Percentiles rank a stretch among this genome's conserved stretches.
phyloP scores from a whole-genome alignment of 2,888 invertebrate genomes.

The Chelonus formosanus region DNA sequence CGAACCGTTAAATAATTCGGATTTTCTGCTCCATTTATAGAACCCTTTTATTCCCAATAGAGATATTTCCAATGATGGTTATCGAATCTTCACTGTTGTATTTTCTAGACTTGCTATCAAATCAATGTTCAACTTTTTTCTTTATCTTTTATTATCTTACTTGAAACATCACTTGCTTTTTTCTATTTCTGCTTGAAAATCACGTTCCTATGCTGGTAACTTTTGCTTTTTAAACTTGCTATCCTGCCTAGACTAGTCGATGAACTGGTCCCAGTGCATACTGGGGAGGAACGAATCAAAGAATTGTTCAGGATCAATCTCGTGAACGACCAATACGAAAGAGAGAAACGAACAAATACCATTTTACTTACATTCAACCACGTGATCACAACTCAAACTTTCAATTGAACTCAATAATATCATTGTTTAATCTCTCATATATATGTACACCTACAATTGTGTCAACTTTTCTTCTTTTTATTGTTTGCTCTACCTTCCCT shows the following conservation, averaged over 20 bases:
- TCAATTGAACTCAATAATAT: conserved; percentile 50
- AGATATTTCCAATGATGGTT: conserved; percentile 17
- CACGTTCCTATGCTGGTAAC: conserved; percentile 49
- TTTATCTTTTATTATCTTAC: background rate
- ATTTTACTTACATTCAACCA: conserved; percentile 47
- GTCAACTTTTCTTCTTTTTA: conserved; percentile 20
- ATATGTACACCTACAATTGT: conserved; percentile 16
- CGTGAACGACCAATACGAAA: conserved; percentile 37
- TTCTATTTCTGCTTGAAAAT: conserved; percentile 45
- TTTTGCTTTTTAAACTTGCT: conserved; percentile 50
- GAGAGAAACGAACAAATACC: conserved; percentile 33
- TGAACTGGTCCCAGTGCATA: conserved; percentile 29
- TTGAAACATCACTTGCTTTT: conserved; percentile 37
- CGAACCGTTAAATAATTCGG: conserved; percentile 27
- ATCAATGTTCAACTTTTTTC: background rate
- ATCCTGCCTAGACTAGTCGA: conserved; percentile 28
- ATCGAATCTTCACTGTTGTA: conserved; percentile 10
- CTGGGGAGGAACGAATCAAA: conserved; percentile 26
- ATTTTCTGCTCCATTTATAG: conserved; percentile 20
- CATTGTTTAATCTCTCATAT: conserved; percentile 34
- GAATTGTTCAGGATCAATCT: conserved; percentile 50
- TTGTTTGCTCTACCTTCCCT: conserved; percentile 14
- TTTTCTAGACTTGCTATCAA: background rate
- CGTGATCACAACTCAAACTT: conserved; percentile 41
- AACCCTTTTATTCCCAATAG: background rate